These are phyloP conservation scores for Zelostemma sp. DNA, from an alignment of 1,140 invertebrate genomes.

Conservation along the genomic window DNA sequence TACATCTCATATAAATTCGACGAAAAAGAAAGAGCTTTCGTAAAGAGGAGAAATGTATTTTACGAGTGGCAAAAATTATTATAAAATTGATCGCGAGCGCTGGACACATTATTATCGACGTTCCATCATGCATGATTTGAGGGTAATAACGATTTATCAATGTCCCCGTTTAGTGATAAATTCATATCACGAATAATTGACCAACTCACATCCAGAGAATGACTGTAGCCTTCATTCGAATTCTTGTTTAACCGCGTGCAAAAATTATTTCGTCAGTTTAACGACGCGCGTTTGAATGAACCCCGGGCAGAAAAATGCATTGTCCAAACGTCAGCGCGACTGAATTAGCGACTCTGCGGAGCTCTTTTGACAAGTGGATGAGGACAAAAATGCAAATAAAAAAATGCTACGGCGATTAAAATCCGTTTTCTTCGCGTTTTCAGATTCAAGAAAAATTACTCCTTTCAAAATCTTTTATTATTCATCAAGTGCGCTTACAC, in stretches of 20 bases:
- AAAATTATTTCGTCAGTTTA: slow-evolving; percentile 15
- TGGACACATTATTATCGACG: neutral
- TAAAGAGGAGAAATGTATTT: neutral
- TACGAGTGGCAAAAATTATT: neutral
- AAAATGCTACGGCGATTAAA: neutral
- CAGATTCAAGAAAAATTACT: neutral
- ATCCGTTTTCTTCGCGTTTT: slow-evolving; percentile 1
- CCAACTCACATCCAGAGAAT: neutral
- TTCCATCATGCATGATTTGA: slow-evolving; percentile 1
- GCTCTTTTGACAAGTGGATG: neutral
- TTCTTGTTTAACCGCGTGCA: slow-evolving; percentile 9
- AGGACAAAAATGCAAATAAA: neutral
- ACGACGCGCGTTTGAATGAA: slow-evolving; percentile 3
- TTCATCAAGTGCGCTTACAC: too few relatives aligned
- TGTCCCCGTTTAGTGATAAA: neutral
- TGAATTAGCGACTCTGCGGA: slow-evolving; percentile 9
- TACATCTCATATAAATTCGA: too few relatives aligned
- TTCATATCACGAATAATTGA: slow-evolving; percentile 6
- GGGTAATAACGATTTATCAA: slow-evolving; percentile 10
- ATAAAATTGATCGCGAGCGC: neutral
- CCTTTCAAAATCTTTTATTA: neutral
- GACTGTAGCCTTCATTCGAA: slow-evolving; percentile 2
- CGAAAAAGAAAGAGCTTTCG: too few relatives aligned
- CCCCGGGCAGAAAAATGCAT: slow-evolving; percentile 5
- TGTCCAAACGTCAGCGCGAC: slow-evolving; percentile 12